Percentiles rank a stretch among this genome's conserved stretches.
These are phyloP conservation scores for Lucifuga dentata DNA, from an alignment of 2,113 vertebrate species.

Conservation along the genomic window DNA sequence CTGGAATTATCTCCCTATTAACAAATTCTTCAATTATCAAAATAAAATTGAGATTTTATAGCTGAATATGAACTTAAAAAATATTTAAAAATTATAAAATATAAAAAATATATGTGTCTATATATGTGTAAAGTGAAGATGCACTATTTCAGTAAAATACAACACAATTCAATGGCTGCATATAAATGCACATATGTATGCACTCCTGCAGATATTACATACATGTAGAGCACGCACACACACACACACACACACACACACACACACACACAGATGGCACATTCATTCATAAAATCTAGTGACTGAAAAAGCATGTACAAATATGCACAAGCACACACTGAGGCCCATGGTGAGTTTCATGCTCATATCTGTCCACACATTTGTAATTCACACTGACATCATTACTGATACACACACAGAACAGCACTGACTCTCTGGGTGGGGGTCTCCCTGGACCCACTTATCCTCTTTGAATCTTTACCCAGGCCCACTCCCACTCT, in stretches of 20 bases:
- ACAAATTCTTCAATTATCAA: too few species aligned
- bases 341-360: conserved; percentile 36
- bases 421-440: conserved; percentile 16
- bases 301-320: conserved; percentile 15
- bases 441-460: conserved; percentile 48
- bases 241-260: neutral
- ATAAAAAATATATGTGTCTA: too few species aligned
- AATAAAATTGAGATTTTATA: too few species aligned
- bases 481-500: conserved; percentile 11
- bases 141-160: too few species aligned
- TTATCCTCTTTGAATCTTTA: conserved; percentile 32
- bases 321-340: conserved; percentile 5
- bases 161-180: too few species aligned
- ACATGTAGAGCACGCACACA: too few species aligned
- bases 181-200: too few species aligned
- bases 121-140: too few species aligned
- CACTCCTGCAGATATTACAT: too few species aligned
- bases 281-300: conserved; percentile 58
- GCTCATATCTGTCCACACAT: conserved; percentile 56
- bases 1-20: too few species aligned
- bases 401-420: conserved; percentile 54
- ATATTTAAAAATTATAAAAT: too few species aligned
- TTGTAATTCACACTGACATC: conserved; percentile 71
- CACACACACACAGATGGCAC: conserved; percentile 23
- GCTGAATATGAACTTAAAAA: too few species aligned